These are phyloP conservation scores for Notarius quadriscutis DNA, from an alignment of 2,113 vertebrate species.

Conservation along the genomic window DNA sequence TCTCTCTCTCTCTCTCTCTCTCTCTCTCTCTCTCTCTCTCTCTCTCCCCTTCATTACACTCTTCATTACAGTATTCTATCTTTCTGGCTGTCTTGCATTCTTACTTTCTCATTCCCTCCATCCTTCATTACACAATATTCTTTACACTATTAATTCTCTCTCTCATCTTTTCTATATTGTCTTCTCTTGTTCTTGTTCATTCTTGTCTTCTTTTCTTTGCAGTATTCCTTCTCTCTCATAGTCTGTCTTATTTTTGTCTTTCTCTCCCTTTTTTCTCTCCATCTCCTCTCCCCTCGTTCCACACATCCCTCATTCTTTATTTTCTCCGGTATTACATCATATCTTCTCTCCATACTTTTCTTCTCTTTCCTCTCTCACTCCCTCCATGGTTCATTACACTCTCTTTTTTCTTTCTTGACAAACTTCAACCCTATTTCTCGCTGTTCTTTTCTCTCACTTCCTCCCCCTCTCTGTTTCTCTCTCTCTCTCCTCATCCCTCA, in stretches of 20 bases:
- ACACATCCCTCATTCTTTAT: background rate
- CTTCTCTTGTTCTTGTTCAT: background rate
- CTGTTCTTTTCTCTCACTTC: background rate
- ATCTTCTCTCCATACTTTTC: no score
- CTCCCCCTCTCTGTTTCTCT: background rate
- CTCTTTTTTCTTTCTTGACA: no score
- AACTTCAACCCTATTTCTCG: no score
- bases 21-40: background rate
- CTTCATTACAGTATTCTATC: background rate
- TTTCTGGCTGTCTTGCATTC: background rate
- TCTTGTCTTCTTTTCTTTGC: no score
- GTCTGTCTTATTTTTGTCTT: background rate
- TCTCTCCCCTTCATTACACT: conserved; percentile 17
- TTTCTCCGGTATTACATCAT: background rate
- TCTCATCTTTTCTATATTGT: background rate
- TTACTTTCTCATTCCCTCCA: background rate
- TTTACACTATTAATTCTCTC: conserved; percentile 23
- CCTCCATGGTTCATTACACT: background rate
- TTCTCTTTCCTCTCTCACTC: background rate
- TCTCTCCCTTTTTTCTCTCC: background rate
- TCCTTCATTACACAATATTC: conserved; percentile 17
- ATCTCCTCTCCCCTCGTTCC: background rate
- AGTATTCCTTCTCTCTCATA: background rate
- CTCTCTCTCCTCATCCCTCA: background rate
- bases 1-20: background rate